Conservation (phyloP, 2,797 vertebrate species). For the Alosa sapidissima region DNA sequence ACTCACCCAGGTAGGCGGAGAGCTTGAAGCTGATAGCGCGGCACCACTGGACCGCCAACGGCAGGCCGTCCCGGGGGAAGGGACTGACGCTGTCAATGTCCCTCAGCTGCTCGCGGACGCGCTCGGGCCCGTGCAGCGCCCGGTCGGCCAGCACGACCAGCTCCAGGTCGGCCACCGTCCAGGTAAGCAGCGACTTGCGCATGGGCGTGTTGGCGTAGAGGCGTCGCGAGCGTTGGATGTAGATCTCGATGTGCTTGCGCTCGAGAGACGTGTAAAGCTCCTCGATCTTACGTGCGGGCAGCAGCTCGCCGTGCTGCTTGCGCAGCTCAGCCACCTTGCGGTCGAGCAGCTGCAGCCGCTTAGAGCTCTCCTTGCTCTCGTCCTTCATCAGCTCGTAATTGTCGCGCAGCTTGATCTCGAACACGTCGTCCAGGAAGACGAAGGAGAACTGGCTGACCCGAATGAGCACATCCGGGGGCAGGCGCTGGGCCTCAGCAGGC, state of each 20-base stretch:
- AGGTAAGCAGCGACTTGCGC: slow-evolving; percentile 93
- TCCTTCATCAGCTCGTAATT: slow-evolving; percentile 99
- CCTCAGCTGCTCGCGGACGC: slow-evolving; percentile 84
- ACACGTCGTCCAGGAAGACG: slow-evolving; percentile 91
- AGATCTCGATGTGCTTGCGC: slow-evolving; percentile 98
- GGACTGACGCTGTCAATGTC: slow-evolving; percentile 89
- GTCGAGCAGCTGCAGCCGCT: slow-evolving; percentile 90
- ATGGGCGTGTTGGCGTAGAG: slow-evolving; percentile 96
- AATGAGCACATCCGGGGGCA: slow-evolving; percentile 88
- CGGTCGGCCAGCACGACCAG: slow-evolving; percentile 85
- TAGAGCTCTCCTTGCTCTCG: slow-evolving; percentile 94
- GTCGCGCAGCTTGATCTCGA: slow-evolving; percentile 96
- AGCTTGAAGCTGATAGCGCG: slow-evolving; percentile 88
- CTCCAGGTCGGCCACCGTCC: slow-evolving; percentile 87
- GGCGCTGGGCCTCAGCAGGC: slow-evolving; percentile 36
- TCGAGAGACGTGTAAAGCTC: slow-evolving; percentile 95
- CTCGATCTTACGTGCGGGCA: slow-evolving; percentile 96
- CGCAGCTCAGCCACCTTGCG: slow-evolving; percentile 92
- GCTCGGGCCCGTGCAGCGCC: slow-evolving; percentile 85
- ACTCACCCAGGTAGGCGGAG: slow-evolving; percentile 86
- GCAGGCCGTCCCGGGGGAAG: slow-evolving; percentile 87
- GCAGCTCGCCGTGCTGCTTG: slow-evolving; percentile 93
- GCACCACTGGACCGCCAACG: slow-evolving; percentile 92
- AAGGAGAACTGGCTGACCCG: slow-evolving; percentile 91
- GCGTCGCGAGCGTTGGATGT: slow-evolving; percentile 94